These are phyloP conservation scores for Pachliopta kotzebuea DNA, from an alignment of 2,888 invertebrate genomes.

Conservation along the genomic window DNA sequence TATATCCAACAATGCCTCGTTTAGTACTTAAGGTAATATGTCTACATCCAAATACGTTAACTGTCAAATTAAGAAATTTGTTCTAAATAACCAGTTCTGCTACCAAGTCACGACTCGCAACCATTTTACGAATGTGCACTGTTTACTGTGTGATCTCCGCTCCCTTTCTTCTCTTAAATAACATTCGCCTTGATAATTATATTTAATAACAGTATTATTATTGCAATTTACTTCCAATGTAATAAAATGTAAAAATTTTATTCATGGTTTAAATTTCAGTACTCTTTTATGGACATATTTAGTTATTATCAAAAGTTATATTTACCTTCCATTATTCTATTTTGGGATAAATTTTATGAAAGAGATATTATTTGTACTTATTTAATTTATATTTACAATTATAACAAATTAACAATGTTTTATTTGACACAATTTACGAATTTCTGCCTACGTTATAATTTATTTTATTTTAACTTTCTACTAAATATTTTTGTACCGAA, in stretches of 20 bases:
- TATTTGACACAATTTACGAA: too few relatives aligned
- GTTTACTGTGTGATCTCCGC: constrained; percentile 23
- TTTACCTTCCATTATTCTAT: too few relatives aligned
- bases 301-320: too few relatives aligned
- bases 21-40: constrained; percentile 32
- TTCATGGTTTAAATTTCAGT: not conserved
- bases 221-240: not conserved
- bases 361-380: too few relatives aligned
- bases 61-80: constrained; percentile 42
- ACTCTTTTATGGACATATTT: too few relatives aligned
- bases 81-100: constrained; percentile 38
- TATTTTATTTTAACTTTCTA: too few relatives aligned
- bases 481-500: too few relatives aligned
- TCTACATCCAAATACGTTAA: constrained; percentile 34
- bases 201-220: not conserved
- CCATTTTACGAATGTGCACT: constrained; percentile 14
- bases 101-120: constrained; percentile 33
- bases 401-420: too few relatives aligned
- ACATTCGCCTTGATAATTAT: not conserved
- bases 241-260: not conserved
- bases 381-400: too few relatives aligned
- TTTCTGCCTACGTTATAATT: too few relatives aligned
- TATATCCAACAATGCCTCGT: constrained; percentile 4
- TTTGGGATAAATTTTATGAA: too few relatives aligned
- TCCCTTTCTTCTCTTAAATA: constrained; percentile 19